A percentile compares a stretch with the other conserved stretches of the same genome.
These are phyloP conservation scores for Porites rus DNA, from an alignment of 92 coral and sea anemone species.

Conservation along the genomic window DNA sequence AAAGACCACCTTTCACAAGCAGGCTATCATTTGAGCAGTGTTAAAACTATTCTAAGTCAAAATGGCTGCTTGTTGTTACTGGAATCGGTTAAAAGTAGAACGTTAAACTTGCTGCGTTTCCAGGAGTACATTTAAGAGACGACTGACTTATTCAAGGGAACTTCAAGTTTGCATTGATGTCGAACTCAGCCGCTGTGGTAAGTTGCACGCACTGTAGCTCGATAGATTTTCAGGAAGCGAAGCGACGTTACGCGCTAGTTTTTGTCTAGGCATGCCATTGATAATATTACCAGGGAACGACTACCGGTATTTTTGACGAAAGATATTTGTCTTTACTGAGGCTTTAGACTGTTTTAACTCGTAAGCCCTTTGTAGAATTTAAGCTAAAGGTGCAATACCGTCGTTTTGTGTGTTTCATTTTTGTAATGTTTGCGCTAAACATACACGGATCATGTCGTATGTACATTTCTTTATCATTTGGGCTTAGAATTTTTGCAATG, in stretches of 20 bases:
- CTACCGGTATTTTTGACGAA: not conserved
- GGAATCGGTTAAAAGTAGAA: not conserved
- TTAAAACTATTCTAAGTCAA: not conserved
- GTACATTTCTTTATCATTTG: conserved; percentile 31
- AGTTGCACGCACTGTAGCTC: not conserved
- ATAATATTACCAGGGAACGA: not conserved
- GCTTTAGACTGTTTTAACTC: conserved; percentile 23
- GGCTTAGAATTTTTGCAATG: conserved; percentile 18
- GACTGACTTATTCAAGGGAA: not conserved
- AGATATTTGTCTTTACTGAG: conserved; percentile 12
- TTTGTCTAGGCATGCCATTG: conserved; percentile 19
- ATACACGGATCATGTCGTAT: conserved; percentile 22
- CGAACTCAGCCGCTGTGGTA: conserved; percentile 34
- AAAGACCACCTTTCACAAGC: not conserved
- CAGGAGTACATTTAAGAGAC: not conserved
- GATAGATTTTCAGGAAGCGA: not conserved
- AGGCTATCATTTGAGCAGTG: not conserved
- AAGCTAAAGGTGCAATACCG: not conserved
- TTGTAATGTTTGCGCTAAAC: conserved; percentile 4
- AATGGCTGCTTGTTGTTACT: not conserved
- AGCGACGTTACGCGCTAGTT: not conserved
- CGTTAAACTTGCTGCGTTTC: not conserved
- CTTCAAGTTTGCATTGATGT: conserved; percentile 26
- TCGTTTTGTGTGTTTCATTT: conserved; percentile 13
- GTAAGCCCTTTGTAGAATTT: conserved; percentile 10